A percentile compares a stretch with the other conserved stretches of the same genome.
Evolutionary conservation across 2,797 vertebrate species (phyloP).

Genomic region (Choloepus didactylus): DNA sequence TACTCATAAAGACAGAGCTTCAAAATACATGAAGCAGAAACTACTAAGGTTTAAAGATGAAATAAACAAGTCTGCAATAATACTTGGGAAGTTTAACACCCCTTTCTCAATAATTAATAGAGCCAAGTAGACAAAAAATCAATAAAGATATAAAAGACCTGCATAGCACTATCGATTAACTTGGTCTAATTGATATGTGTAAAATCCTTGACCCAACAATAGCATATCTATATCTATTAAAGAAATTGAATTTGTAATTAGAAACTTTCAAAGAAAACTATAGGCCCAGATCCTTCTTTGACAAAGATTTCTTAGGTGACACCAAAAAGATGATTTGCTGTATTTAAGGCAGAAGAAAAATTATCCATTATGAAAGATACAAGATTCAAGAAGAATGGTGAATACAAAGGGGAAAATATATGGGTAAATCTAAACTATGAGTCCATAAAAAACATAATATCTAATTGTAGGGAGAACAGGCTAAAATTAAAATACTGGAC

Average conservation of each 20-base stretch:
- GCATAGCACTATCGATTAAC: neutral
- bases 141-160: neutral
- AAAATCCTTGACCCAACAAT: neutral
- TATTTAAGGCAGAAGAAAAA: neutral
- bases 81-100: neutral
- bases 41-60: neutral
- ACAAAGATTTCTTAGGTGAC: neutral
- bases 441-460: neutral
- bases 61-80: neutral
- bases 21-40: neutral
- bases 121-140: neutral
- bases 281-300: neutral
- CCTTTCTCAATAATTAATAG: neutral
- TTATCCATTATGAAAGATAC: neutral
- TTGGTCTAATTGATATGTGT: neutral
- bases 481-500: neutral
- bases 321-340: neutral
- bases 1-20: neutral
- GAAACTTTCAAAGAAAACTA: conserved; percentile 6
- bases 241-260: neutral
- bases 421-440: neutral
- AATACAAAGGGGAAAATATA: neutral
- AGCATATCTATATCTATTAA: neutral
- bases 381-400: neutral
- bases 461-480: neutral